Evolutionary conservation across 2,797 vertebrate species (phyloP), one percentile per base, ranked within the genome.

Genomic region (Australoheros facetus): DNA sequence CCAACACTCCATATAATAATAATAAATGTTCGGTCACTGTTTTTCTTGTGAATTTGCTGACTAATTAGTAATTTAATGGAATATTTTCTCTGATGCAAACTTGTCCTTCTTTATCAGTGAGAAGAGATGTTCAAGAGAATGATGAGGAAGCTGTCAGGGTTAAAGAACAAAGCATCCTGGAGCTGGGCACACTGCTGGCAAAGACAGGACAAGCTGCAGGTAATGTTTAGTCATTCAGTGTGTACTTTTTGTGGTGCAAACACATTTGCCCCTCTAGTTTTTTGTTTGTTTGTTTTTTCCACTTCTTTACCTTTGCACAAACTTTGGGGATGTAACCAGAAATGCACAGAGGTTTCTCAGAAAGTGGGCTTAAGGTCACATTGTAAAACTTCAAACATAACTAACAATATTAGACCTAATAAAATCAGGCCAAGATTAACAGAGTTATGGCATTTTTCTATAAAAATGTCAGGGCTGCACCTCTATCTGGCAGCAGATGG

Each of bases 91-190:
- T 45, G 3, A 21, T 60, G 10, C 30, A 1, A 39, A 58, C 4
- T 48, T 55, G 1, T 62, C 75, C 2, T 23, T 78, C 45, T 81
- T 74, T 85, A 57, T 56, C 87, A 99, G 98, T 99, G 94, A 98
- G 98, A 88, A 97, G 98, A 71, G 98, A 99, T 93, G 97, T 99
- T 89, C 97, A 99, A 81, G 97, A 99, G 89, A 97, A 97, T 1
- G 98, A 99, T 90, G 98, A 99, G 82, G 98, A 99, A 81, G 98
- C 98, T 0, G 97, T 99, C 83, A 97, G 97, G 88, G 98, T 99
- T 91, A 99, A 99, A 93, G 98, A 99, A 92, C 98, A 99, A 94
- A 99, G 98, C 92, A 99, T 99, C 93, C 91, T 99, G 95, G 98
- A 99, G 84, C 93, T 99, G 90, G 98, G 98, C 12, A 96, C 95